Evolutionary conservation across 2,888 invertebrate genomes (phyloP).

Genomic region (Hypomecis atomaria): DNA sequence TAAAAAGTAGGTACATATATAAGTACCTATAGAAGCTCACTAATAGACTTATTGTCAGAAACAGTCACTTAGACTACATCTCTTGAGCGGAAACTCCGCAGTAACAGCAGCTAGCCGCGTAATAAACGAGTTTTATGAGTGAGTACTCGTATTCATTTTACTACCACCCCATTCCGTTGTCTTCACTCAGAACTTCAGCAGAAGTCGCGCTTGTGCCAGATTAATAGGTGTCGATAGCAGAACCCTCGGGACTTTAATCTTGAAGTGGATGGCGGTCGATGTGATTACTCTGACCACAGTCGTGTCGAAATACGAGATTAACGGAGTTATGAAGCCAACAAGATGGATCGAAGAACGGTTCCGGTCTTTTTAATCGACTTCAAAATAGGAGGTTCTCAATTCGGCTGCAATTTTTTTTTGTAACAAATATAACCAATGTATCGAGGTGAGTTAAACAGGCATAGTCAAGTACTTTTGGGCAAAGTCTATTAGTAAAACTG

Average conservation of each 20-base stretch:
- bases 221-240: conserved; percentile 14
- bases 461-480: too few species aligned
- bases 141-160: conserved; percentile 9
- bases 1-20: too few species aligned
- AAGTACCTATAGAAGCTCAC: background rate
- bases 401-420: background rate
- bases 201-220: conserved; percentile 11
- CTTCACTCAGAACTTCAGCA: conserved; percentile 8
- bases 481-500: too few species aligned
- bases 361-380: background rate
- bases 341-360: background rate
- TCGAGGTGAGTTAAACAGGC: too few species aligned
- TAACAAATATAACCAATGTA: too few species aligned
- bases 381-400: background rate
- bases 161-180: conserved; percentile 4
- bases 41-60: background rate
- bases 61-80: background rate
- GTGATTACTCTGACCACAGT: conserved; percentile 6
- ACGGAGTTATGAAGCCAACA: conserved; percentile 3
- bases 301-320: conserved; percentile 2
- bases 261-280: conserved; percentile 2
- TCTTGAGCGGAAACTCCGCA: background rate
- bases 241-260: conserved; percentile 10
- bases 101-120: background rate
- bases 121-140: conserved; percentile 13